phyloP scores from a whole-genome alignment of 2,888 invertebrate genomes.

The Amblyjoppa proteus region DNA sequence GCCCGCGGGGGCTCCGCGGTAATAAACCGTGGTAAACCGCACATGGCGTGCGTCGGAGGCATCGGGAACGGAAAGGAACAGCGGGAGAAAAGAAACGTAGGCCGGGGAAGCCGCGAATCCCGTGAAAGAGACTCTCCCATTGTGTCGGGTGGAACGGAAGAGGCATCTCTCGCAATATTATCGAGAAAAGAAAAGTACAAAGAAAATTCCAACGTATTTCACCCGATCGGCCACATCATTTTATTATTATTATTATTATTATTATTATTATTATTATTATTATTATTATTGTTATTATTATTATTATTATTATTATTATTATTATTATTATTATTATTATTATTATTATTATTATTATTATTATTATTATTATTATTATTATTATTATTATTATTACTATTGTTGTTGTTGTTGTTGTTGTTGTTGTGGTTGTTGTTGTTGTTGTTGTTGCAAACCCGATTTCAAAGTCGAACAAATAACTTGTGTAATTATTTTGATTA shows the following conservation, averaged over 20 bases:
- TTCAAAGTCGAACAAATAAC: background rate
- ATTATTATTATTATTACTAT: no score
- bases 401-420: no score
- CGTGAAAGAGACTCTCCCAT: constrained; percentile 18
- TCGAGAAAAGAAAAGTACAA: background rate
- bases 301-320: no score
- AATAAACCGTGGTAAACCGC: constrained; percentile 45
- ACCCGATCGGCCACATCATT: background rate
- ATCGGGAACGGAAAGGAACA: constrained; percentile 42
- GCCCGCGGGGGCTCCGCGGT: constrained; percentile 5
- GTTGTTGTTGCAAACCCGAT: background rate
- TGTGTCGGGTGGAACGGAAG: constrained; percentile 38
- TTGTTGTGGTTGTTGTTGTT: no score
- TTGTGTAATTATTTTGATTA: background rate
- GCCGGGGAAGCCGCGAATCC: constrained; percentile 34
- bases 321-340: background rate
- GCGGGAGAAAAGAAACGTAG: constrained; percentile 32
- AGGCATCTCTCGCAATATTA: constrained; percentile 19
- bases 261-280: no score
- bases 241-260: background rate
- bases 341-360: no score
- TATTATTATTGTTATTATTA: no score
- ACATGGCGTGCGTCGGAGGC: constrained; percentile 48
- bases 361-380: no score
- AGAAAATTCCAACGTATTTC: background rate